A percentile compares a stretch with the other conserved stretches of the same genome.
phyloP scores from a whole-genome alignment of 2,113 vertebrate species.

The Perca schrenkii region DNA sequence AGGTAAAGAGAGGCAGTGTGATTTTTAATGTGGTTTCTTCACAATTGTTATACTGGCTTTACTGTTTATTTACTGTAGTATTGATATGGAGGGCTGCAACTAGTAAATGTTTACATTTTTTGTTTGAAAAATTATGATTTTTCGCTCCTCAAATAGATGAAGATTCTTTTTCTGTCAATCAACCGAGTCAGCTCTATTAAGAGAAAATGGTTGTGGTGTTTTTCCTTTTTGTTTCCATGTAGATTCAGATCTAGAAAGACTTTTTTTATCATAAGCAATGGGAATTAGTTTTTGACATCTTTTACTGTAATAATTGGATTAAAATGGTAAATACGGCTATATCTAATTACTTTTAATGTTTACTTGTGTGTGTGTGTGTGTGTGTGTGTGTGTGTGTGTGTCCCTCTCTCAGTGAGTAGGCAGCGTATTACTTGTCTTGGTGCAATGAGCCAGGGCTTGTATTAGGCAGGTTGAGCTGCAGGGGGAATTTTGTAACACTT shows the following conservation, averaged over 20 bases:
- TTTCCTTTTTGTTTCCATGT: slow-evolving; percentile 1
- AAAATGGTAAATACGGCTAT: slow-evolving; percentile 1
- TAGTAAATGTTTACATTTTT: neutral
- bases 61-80: neutral
- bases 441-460: slow-evolving; percentile 78
- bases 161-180: neutral
- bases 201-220: neutral
- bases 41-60: neutral
- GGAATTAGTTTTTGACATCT: slow-evolving; percentile 17
- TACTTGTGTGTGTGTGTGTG: slow-evolving; percentile 44
- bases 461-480: slow-evolving; percentile 86
- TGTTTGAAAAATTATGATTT: neutral
- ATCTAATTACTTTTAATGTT: slow-evolving; percentile 20
- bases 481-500: slow-evolving; percentile 86
- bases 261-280: slow-evolving; percentile 3
- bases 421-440: slow-evolving; percentile 78
- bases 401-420: slow-evolving; percentile 54
- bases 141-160: neutral
- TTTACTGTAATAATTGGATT: slow-evolving; percentile 1
- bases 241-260: neutral
- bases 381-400: slow-evolving; percentile 5
- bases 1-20: slow-evolving; percentile 20
- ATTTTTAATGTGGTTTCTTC: slow-evolving; percentile 8
- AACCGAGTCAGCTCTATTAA: neutral
- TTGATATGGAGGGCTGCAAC: neutral